Base-by-base conservation (phyloP, 2,888 invertebrate genomes). In the Thyatira batis region DNA sequence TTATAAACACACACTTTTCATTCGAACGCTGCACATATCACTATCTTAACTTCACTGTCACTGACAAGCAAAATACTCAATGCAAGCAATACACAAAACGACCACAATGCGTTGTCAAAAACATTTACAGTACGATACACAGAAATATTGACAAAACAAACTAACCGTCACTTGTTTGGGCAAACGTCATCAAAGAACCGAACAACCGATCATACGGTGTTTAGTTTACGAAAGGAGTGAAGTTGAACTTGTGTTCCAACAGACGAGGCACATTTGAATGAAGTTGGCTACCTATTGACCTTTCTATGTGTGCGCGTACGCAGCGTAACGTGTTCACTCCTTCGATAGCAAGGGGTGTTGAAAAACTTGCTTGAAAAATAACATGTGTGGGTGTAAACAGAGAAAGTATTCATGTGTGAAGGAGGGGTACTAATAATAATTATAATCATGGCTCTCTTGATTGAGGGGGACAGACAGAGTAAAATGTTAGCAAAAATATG, bases 111-210 rank as follows among this genome's bases (percentile, higher is more conserved):
- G 65, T 55, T 52, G 52, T 63, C 53, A 50, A 52, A 50, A 55
- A 55, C 59, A 62, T 39, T 39, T 39, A 39, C 61, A 62, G 23
- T 58, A 60, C 65, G 56, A 61, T 54, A 63, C 59, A 71, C 61
- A 62, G 67, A 71, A 68, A 64, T 88, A 89, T 89, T 87, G 86
- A 89, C 87, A 85, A 84, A 89, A 88, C 89, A 86, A 83, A 80
- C 71, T 75, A 75, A 78, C 80, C 67, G 73, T 76, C 76, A 75
- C 83, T 82, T 83, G 84, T 87, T 80, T 79, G 65, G 61, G 57
- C 55, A 76, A 82, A 88, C 88, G 89, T 90, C 88, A 88, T 79
- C 80, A 80, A 80, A 73, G 73, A 66, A 67, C 25, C 46, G 46
- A 25, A 17, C 25, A 48, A 10, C 78, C 77, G 85, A 87, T 86